A percentile compares a stretch with the other conserved stretches of the same genome.
phyloP scores from a whole-genome alignment of 2,888 invertebrate genomes.

The Stenodema calcarata region DNA sequence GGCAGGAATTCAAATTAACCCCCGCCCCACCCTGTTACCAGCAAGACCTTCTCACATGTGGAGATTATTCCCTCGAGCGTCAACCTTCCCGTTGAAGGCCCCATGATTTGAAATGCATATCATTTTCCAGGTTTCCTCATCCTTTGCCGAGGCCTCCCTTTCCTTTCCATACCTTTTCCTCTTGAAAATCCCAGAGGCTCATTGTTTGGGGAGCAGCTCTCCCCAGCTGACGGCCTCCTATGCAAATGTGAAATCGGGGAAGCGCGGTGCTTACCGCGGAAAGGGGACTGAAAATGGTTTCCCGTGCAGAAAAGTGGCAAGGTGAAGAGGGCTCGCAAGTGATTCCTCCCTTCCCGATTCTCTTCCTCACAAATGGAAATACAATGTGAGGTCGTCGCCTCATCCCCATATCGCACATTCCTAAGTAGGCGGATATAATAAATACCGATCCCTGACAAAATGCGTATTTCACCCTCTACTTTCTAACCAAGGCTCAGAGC shows the following conservation, averaged over 20 bases:
- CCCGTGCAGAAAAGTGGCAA: slow-evolving; percentile 35
- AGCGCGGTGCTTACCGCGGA: not conserved
- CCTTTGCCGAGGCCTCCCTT: slow-evolving; percentile 3
- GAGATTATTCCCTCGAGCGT: slow-evolving; percentile 43
- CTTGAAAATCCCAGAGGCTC: slow-evolving; percentile 36
- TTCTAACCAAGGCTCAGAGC: not conserved
- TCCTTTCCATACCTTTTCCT: slow-evolving; percentile 17
- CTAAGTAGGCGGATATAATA: slow-evolving; percentile 31
- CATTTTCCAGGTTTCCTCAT: slow-evolving; percentile 43
- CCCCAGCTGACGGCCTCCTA: slow-evolving; percentile 31
- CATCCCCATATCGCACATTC: slow-evolving; percentile 22
- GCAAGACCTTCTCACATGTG: slow-evolving; percentile 41
- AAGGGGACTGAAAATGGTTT: not conserved
- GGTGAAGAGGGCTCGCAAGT: slow-evolving; percentile 19
- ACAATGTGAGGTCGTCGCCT: slow-evolving; percentile 31
- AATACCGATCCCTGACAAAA: slow-evolving; percentile 27
- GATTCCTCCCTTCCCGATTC: not conserved
- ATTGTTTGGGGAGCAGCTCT: slow-evolving; percentile 39
- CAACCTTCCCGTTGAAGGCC: slow-evolving; percentile 28
- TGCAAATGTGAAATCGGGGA: slow-evolving; percentile 26
- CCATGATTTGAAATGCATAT: slow-evolving; percentile 54
- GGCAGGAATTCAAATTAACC: slow-evolving; percentile 48
- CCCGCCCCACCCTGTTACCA: not conserved
- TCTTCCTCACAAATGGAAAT: slow-evolving; percentile 39
- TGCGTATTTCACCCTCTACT: slow-evolving; percentile 17